Percentiles rank a stretch among this genome's conserved stretches.
Conservation (phyloP, 1,140 invertebrate species). For the Chironomus tepperi region DNA sequence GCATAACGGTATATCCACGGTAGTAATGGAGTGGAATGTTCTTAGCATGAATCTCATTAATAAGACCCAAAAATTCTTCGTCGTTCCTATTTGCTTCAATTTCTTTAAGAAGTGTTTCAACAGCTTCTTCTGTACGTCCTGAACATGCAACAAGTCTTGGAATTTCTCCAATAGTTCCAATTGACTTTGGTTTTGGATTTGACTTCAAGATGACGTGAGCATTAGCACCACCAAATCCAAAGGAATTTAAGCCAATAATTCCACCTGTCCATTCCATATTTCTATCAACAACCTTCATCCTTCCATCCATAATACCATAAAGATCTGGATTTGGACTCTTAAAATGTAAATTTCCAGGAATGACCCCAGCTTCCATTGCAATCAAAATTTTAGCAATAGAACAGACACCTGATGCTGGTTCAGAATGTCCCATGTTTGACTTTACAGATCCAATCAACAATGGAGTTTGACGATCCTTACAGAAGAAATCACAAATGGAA, state of each 20-base stretch:
- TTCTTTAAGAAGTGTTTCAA: constrained; percentile 57
- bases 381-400: constrained; percentile 85
- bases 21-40: constrained; percentile 61
- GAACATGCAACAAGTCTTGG: constrained; percentile 70
- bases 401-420: constrained; percentile 86
- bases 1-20: constrained; percentile 68
- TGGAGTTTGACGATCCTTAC: constrained; percentile 67
- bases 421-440: constrained; percentile 96
- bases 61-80: constrained; percentile 65
- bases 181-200: constrained; percentile 60
- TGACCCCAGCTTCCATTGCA: constrained; percentile 77
- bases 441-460: constrained; percentile 92
- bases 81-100: constrained; percentile 51
- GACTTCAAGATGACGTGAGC: constrained; percentile 80
- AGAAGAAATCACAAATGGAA: constrained; percentile 86
- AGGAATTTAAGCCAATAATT: constrained; percentile 83
- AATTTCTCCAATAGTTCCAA: constrained; percentile 43
- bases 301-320: constrained; percentile 73
- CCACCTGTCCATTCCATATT: constrained; percentile 75
- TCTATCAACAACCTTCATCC: constrained; percentile 76
- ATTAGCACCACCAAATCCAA: constrained; percentile 96
- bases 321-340: constrained; percentile 80
- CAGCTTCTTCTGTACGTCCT: constrained; percentile 75
- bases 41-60: constrained; percentile 62
- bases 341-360: constrained; percentile 88